Percentiles rank a stretch among this genome's conserved stretches.
These are phyloP conservation scores for Myotis daubentonii DNA, from an alignment of 2,797 vertebrate species.

Conservation along the genomic window DNA sequence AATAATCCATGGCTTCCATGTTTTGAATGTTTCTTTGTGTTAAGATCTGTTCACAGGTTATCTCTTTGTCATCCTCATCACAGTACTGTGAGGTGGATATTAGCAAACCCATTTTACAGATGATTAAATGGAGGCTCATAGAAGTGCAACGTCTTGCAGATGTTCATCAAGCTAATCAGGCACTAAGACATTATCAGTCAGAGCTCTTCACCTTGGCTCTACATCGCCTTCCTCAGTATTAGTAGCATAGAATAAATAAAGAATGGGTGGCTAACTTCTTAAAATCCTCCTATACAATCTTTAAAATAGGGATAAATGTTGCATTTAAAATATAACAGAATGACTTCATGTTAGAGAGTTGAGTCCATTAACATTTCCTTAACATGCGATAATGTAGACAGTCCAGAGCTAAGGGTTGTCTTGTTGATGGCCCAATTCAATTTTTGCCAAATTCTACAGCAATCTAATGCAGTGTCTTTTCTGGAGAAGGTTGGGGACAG, in stretches of 20 bases:
- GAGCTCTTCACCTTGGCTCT: not conserved
- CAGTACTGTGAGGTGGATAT: not conserved
- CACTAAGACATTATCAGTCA: not conserved
- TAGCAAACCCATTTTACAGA: not conserved
- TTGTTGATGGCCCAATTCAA: not conserved
- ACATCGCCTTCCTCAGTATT: not conserved
- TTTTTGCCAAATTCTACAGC: not conserved
- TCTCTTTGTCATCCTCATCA: not conserved
- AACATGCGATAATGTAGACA: not conserved
- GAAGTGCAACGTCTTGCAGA: not conserved
- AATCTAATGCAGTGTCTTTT: not conserved
- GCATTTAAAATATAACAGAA: not conserved
- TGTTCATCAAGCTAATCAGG: not conserved
- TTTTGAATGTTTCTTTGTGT: not conserved
- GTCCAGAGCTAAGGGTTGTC: not conserved
- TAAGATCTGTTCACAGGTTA: not conserved
- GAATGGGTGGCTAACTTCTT: not conserved
- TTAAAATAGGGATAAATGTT: constrained; percentile 39
- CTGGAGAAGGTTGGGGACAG: not conserved
- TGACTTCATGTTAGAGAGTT: not conserved
- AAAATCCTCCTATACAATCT: not conserved
- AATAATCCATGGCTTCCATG: not conserved
- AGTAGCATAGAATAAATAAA: not conserved
- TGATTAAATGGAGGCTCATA: not conserved
- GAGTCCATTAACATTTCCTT: not conserved